Base-by-base conservation (phyloP, 1,140 invertebrate species). In the Ceratina japonica region DNA sequence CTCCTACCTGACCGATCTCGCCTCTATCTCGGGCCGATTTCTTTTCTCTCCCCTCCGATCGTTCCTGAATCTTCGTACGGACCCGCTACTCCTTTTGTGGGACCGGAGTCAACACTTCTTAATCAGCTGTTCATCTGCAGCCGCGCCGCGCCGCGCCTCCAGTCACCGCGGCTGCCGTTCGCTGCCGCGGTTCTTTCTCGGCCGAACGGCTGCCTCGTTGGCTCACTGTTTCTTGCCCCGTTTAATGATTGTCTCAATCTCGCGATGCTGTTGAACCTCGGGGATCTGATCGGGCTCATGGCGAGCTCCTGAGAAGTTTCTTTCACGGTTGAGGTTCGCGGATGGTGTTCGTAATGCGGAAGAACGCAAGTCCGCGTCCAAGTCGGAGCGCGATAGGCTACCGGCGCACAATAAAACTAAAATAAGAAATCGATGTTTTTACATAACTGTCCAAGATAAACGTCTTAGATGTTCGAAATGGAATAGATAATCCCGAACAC, bases 1-100 rank as follows among this genome's bases (percentile, higher is more conserved):
- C 83, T 82, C 80, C 86, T 88, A 84, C 87, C 79, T 87, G 81
- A 87, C 83, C 88, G 87, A 88, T 88, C 87, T 81, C 82, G 68
- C 54, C 58, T 65, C 62, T 52, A 65, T 83, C 37, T 18, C 68
- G 31, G 59, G 44, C 37, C 64, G 61, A 65, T 65, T 79, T 49
- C 59, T 75, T 31, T 31, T 74, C 27, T 31, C 27, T 31, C 69
- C 13, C 20, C 37, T 61, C 44, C 81, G 77, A 84, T 79, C 59
- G 70, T 64, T 74, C 63, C 69, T 56, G 63, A 63, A 68, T 74
- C 69, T 54, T 82, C 54, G 54, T 5, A 56, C 54, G 16, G 64
- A 15, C 24, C 58, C 18, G 69, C 59, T 58, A 52, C 44, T 58
- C 56, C 24, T 56, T 54, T 52, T 15, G 49, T 18, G 4, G 12